Percentiles rank a stretch among this genome's conserved stretches.
These are phyloP conservation scores for Oryzias curvinotus DNA, from an alignment of 2,113 vertebrate genomes.

Conservation along the genomic window DNA sequence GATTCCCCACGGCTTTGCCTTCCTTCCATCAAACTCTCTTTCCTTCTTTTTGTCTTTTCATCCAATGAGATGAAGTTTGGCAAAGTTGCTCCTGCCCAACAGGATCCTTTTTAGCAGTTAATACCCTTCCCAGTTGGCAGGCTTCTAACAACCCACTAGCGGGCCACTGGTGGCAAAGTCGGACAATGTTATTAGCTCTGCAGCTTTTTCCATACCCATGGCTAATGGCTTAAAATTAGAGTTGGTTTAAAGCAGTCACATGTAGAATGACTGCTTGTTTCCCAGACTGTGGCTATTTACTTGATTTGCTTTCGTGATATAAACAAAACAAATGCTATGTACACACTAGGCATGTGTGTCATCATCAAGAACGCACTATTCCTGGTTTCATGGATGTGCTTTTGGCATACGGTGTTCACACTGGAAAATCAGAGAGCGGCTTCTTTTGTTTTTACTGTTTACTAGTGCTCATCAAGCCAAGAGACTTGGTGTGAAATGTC, in stretches of 20 bases:
- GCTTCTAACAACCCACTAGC: constrained; percentile 53
- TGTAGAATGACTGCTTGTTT: constrained; percentile 23
- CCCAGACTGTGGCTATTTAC: constrained; percentile 37
- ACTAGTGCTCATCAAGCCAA: too few species aligned
- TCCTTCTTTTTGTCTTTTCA: constrained; percentile 71
- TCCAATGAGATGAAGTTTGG: constrained; percentile 72
- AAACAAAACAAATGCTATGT: constrained; percentile 36
- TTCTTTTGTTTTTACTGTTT: too few species aligned
- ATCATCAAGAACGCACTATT: too few species aligned
- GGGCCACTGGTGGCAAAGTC: constrained; percentile 63
- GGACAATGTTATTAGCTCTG: constrained; percentile 62
- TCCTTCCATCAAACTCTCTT: constrained; percentile 70
- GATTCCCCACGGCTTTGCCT: constrained; percentile 72
- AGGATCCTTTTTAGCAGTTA: constrained; percentile 67
- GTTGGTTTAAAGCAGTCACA: constrained; percentile 39
- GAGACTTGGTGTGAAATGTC: too few species aligned
- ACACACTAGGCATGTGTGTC: too few species aligned
- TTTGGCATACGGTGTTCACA: too few species aligned
- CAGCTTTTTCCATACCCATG: constrained; percentile 28
- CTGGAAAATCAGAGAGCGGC: too few species aligned
- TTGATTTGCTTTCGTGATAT: constrained; percentile 38
- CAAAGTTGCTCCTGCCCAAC: constrained; percentile 67
- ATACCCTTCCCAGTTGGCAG: constrained; percentile 65
- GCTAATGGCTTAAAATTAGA: constrained; percentile 54
- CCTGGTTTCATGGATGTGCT: too few species aligned